phyloP scores from a whole-genome alignment of 2,113 vertebrate genomes.

The Vidua macroura region DNA sequence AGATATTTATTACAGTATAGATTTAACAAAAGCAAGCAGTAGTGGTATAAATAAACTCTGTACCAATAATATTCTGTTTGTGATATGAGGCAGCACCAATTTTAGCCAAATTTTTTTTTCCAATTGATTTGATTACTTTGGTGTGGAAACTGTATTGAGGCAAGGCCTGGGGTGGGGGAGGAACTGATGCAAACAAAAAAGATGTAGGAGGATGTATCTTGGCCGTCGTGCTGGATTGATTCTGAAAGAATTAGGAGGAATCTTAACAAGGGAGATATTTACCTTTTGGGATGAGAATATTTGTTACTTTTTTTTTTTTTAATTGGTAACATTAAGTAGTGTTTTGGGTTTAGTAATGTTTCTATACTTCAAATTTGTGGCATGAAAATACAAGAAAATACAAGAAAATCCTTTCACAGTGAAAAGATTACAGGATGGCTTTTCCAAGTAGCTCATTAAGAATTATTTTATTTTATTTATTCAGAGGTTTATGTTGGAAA shows the following conservation, averaged over 20 bases:
- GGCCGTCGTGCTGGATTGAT: background rate
- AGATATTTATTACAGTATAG: slow-evolving; percentile 19
- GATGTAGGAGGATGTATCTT: background rate
- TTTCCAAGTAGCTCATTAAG: background rate
- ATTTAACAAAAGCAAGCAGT: background rate
- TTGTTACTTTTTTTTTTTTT: background rate
- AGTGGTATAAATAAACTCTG: background rate
- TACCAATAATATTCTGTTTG: background rate
- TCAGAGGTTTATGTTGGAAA: background rate
- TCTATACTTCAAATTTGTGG: background rate
- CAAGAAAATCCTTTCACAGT: rapidly evolving
- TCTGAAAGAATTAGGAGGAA: background rate
- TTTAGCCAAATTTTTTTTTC: background rate
- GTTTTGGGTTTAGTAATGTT: background rate
- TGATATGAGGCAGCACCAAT: background rate
- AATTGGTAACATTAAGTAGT: background rate
- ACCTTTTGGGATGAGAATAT: background rate
- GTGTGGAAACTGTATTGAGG: background rate
- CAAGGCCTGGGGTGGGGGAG: background rate
- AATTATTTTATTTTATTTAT: background rate
- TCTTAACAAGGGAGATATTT: background rate
- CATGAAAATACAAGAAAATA: background rate
- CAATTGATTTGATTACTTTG: background rate
- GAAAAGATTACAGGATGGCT: background rate
- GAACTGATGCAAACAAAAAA: background rate